phyloP scores from a whole-genome alignment of 2,113 vertebrate species.

The Phrynocephalus versicolor region DNA sequence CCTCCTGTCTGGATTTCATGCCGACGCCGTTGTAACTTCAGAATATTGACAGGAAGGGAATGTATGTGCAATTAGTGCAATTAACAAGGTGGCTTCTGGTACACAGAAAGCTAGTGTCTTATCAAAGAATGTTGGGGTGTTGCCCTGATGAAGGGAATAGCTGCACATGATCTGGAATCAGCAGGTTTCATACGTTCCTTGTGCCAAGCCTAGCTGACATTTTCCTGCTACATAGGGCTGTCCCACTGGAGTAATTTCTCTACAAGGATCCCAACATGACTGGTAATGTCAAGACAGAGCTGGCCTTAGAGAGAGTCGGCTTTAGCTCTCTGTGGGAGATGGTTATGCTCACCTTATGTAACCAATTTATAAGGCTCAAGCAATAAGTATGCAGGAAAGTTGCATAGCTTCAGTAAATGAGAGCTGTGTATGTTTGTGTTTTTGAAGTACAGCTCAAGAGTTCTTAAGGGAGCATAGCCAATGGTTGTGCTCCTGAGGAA shows the following conservation, averaged over 20 bases:
- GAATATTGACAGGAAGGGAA: constrained; percentile 19
- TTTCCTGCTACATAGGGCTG: constrained; percentile 16
- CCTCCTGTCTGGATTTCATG: constrained; percentile 27
- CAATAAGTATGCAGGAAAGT: neutral
- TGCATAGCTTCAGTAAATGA: neutral
- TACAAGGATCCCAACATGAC: neutral
- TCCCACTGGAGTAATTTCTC: constrained; percentile 2
- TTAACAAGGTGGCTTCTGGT: neutral
- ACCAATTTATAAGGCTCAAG: neutral
- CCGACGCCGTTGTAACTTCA: neutral
- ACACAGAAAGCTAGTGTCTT: neutral
- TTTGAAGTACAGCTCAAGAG: neutral
- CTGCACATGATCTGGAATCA: neutral
- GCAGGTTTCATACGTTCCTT: neutral
- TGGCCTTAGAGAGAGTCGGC: neutral
- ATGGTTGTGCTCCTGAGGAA: no score
- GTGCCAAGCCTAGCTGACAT: neutral
- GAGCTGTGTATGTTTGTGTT: no score
- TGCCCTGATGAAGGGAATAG: neutral
- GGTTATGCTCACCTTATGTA: neutral
- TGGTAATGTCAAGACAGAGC: constrained; percentile 3
- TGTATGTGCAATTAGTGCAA: constrained; percentile 25
- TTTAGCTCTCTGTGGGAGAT: neutral
- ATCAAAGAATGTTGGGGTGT: neutral
- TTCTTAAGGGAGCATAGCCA: neutral